Conservation (phyloP, 2,113 vertebrate genomes). For the Canis aureus region DNA sequence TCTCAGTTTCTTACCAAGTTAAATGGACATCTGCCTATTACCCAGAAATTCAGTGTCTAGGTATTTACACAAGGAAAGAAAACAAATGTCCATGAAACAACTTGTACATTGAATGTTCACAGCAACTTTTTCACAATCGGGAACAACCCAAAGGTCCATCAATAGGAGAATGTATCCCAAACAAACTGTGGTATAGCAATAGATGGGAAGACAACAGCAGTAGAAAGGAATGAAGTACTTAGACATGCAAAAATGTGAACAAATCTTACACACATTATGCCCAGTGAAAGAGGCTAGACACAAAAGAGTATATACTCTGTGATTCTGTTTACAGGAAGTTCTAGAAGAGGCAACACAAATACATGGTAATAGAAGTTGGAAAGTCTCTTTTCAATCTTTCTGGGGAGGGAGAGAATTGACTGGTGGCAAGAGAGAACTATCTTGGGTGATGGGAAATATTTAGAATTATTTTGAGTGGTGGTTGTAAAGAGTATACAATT, state of each 20-base stretch:
- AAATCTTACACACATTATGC: neutral
- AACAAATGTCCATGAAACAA: neutral
- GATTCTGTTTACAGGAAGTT: neutral
- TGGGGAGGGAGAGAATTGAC: neutral
- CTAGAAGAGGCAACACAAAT: neutral
- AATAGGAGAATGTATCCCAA: neutral
- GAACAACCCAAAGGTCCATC: constrained; percentile 1
- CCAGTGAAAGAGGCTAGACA: neutral
- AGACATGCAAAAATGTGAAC: neutral
- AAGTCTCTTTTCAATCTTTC: neutral
- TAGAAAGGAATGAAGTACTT: neutral
- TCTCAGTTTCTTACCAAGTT: neutral
- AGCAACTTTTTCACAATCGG: neutral
- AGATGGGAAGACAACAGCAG: neutral
- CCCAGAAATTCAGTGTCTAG: neutral
- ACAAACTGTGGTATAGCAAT: neutral
- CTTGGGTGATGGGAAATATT: neutral
- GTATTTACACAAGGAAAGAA: constrained; percentile 27
- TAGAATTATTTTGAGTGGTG: constrained; percentile 10
- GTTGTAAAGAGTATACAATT: neutral
- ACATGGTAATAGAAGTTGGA: neutral
- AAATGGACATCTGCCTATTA: neutral
- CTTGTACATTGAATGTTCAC: neutral
- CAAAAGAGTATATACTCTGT: neutral
- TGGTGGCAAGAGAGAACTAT: neutral